Evolutionary conservation across 2,797 vertebrate species (phyloP).

Genomic region (Remorina albescens): DNA sequence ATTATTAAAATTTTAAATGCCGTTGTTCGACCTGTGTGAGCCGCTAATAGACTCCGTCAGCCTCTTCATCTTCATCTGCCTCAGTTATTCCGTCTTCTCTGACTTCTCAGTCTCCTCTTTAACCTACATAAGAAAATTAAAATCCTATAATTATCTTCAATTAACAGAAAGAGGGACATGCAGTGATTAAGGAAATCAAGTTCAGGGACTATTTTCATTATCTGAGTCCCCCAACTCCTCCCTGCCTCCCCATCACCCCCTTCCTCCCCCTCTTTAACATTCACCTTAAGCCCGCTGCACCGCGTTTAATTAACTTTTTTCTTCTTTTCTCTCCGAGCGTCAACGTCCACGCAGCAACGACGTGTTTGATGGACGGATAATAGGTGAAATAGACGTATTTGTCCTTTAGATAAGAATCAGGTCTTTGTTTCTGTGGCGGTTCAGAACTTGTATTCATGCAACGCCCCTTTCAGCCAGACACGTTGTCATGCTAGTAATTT

Average conservation of each 20-base stretch:
- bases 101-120: slow-evolving; percentile 82
- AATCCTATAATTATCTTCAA: slow-evolving; percentile 90
- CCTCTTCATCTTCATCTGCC: slow-evolving; percentile 76
- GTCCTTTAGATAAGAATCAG: neutral
- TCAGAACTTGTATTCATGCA: neutral
- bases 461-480: no score
- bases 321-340: slow-evolving; percentile 20
- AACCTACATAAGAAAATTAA: slow-evolving; percentile 90
- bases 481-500: no score
- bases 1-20: neutral
- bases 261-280: slow-evolving; percentile 71
- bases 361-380: neutral
- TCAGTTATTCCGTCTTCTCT: slow-evolving; percentile 72
- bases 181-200: slow-evolving; percentile 89
- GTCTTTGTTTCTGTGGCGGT: neutral
- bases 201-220: slow-evolving; percentile 86
- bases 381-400: neutral
- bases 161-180: slow-evolving; percentile 87
- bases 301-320: slow-evolving; percentile 69
- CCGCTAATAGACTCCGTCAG: slow-evolving; percentile 50
- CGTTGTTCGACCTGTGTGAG: neutral
- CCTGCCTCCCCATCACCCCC: neutral
- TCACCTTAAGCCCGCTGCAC: slow-evolving; percentile 80
- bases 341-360: neutral
- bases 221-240: slow-evolving; percentile 47